Percentiles rank a stretch among this genome's conserved stretches.
Evolutionary conservation across 1,140 invertebrate species (phyloP).

Genomic region (Drosophila lacertosa): DNA sequence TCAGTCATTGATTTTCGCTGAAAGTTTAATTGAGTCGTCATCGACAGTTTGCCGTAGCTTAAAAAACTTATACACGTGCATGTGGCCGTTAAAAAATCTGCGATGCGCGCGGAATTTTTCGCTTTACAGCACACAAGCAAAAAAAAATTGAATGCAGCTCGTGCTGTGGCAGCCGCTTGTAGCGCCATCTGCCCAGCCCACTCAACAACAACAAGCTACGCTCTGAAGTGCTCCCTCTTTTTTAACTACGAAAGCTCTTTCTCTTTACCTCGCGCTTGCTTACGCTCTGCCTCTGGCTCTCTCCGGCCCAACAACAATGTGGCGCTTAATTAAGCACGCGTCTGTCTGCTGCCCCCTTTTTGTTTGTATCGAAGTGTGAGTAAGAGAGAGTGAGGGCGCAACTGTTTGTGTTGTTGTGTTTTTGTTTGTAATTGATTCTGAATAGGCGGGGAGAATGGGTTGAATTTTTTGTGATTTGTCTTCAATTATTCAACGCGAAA

Average conservation of each 20-base stretch:
- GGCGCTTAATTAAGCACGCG: conserved; percentile 76
- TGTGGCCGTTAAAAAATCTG: conserved; percentile 31
- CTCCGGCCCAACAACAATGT: conserved; percentile 39
- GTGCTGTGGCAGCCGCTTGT: conserved; percentile 24
- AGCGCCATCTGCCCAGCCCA: conserved; percentile 35
- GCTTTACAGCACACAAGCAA: conserved; percentile 18
- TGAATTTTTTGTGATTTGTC: conserved; percentile 52
- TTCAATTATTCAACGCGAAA: conserved; percentile 64
- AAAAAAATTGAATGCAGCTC: conserved; percentile 39
- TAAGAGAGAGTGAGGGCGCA: conserved; percentile 9
- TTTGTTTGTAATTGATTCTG: conserved; percentile 48
- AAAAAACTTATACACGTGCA: neutral
- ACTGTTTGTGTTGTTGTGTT: conserved; percentile 25
- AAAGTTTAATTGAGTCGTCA: conserved; percentile 55
- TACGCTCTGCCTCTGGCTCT: conserved; percentile 21
- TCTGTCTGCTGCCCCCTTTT: conserved; percentile 42
- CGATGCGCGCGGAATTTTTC: conserved; percentile 34
- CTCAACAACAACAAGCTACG: conserved; percentile 21
- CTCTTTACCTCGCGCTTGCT: neutral
- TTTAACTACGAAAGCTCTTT: conserved; percentile 45
- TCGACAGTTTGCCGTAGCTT: conserved; percentile 20
- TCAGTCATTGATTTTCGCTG: conserved; percentile 47
- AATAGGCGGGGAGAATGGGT: conserved; percentile 27
- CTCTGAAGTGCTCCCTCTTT: neutral
- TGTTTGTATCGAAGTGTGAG: conserved; percentile 19